Evolutionary conservation across 1,140 invertebrate genomes (phyloP), one percentile per base, ranked within the genome.

Genomic region (Halesus radiatus): DNA sequence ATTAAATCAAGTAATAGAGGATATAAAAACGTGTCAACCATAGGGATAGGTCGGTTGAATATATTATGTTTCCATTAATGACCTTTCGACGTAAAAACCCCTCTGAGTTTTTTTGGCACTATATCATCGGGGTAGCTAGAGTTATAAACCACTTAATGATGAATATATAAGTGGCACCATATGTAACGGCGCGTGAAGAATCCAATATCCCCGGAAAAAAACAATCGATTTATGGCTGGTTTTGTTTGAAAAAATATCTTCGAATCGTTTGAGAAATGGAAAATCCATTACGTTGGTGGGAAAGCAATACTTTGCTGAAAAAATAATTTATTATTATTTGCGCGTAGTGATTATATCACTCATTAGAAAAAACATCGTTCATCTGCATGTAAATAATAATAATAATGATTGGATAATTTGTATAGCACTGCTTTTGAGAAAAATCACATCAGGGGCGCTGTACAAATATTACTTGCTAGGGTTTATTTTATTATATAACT

Each of bases 181-280:
- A 56, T 76, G 74, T 45, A 32, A 50, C 74, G 10, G 6, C 2
- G 74, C 58, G 56, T 54, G 18, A 76, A 76, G 52, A 76, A 60
- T 76, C 74, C 74, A 76, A 76, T 76, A 76, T 76, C 10, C 23
- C 37, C 26, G 8, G 32, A 32, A 45, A 76, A 76, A 50, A 70
- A 70, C n/a, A 68, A 68, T 50, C 64, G 66, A 70, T 70, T 70
- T 70, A 50, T 70, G 66, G 66, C n/a, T 20, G 66, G 66, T 22
- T 70, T 70, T 52, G 18, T 0, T 16, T 70, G 37, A 50, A 70
- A 70, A 70, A 70, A 70, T 45, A 20, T 18, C 66, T n/a, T 23
- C 29, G 22, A 18, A 70, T 22, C 29, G 18, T 70, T 70, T 70
- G 37, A 50, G 22, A 37, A 70, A 52, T 70, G 18, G 52, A 70